Percentiles rank a stretch among this genome's conserved stretches.
Evolutionary conservation across 2,797 vertebrate species (phyloP).

Genomic region (Micropoecilia bifurca): DNA sequence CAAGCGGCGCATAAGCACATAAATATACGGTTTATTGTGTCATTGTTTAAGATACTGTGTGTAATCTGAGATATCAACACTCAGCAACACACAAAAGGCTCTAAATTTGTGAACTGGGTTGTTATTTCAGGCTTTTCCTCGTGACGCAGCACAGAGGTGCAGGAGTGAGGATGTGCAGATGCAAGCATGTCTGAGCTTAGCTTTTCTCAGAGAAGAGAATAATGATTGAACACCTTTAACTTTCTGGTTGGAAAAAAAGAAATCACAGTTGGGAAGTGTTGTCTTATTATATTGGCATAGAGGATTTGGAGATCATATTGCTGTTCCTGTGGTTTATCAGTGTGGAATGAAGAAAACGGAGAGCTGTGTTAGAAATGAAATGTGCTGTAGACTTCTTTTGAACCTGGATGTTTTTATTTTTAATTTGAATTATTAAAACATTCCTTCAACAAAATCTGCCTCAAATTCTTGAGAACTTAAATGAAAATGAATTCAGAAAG

Average conservation of each 20-base stretch:
- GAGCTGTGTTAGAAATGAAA: not conserved
- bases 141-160: conserved; percentile 12
- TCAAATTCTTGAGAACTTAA: not conserved
- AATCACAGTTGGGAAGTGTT: not conserved
- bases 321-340: not conserved
- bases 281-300: not conserved
- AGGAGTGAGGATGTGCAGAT: conserved; percentile 42
- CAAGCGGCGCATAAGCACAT: conserved; percentile 13
- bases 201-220: conserved; percentile 15
- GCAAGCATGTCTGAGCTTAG: conserved; percentile 36
- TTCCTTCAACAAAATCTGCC: not conserved
- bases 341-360: not conserved
- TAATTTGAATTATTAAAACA: not conserved
- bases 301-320: not conserved
- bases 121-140: conserved; percentile 53
- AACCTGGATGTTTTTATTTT: not conserved
- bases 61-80: conserved; percentile 47
- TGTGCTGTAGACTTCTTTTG: not conserved
- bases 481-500: not conserved
- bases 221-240: not conserved
- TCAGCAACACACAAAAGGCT: conserved; percentile 37
- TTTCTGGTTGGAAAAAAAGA: not conserved
- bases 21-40: conserved; percentile 45
- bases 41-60: conserved; percentile 25
- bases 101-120: conserved; percentile 47